Base-by-base conservation (phyloP, 2,113 vertebrate species). In the Setophaga kirtlandii region DNA sequence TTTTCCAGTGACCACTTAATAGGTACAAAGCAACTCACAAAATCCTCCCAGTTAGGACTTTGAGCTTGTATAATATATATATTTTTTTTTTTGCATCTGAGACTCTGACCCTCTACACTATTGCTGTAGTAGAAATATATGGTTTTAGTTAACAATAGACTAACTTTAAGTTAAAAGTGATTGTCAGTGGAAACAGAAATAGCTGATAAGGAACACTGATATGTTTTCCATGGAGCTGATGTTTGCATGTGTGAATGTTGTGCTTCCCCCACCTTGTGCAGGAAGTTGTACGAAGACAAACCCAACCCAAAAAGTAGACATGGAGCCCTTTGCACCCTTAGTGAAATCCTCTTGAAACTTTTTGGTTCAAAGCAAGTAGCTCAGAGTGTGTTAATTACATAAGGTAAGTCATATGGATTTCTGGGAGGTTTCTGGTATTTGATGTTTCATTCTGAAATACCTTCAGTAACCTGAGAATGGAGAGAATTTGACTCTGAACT, bases 391-490 rank as follows among this genome's bases (percentile, higher is more conserved):
- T 81, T 84, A 90, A 80, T 91, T 82, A 56, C 4, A 1, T 79
- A 65, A 76, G 28, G 33, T 68, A 35, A 33, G 39, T 77, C 55
- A 35, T 63, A 33, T 2, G 8, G 52, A 30, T 90, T 83, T 88
- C 68, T 80, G 56, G 33, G 79, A 74, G 56, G 59, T 63, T 35
- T 86, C 64, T 90, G 76, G 35, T 93, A 83, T 78, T 93, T 83
- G 64, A 70, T 90, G 82, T 68, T 78, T 88, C 68, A 74, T 47
- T 68, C 71, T 74, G 75, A 95, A 95, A 85, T 80, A 64, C 60
- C 41, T 81, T 75, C 68, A 23, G 59, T 88, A 86, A 89, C 53
- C 68, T 88, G 68, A 77, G 80, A 86, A 91, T 3, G 2, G 49
- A 75, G 55, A 77, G 55, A 86, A 74, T 81, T 83, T 83, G 46